Base-by-base conservation (phyloP, 2,113 vertebrate species). In the Calyptomena viridis region DNA sequence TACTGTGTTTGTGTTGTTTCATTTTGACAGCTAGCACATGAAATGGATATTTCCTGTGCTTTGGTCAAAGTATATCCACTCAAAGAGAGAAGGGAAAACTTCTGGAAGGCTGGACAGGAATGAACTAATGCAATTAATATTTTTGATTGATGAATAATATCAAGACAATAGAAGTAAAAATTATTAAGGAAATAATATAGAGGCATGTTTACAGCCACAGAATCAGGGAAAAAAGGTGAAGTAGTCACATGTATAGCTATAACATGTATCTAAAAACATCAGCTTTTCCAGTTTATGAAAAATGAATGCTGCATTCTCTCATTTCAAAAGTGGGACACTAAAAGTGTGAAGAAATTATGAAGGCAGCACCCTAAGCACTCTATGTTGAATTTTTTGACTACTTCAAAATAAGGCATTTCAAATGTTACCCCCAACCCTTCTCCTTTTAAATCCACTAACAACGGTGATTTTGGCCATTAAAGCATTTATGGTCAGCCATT, bases 91-190 rank as follows among this genome's bases (percentile, higher is more conserved):
- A 90, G 59, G 46, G 31, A 90, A 86, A 79, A 77, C 52, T 93
- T 77, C 53, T 83, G 62, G 64, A 81, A 52, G 78, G 33, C 22
- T 21, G 17, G 92, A 67, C 35, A 76, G 49, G 49, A 93, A 77
- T 31, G 16, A 94, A 78, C 10, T 78, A 93, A 89, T 49, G 67
- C 30, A 96, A 93, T 94, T 87, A 95, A 74, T 83, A 90, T 94
- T 91, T 96, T 81, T 96, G 86, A 94, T 88, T 73, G 78, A 94
- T 91, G 47, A 84, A 78, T 86, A 63, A 46, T 78, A 79, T 76
- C 74, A 96, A 87, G 40, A 53, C 30, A 85, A 39, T 35, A 56
- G 37, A 91, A 63, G 44, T 25, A 94, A 94, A 95, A 94, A 86
- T 30, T 76, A 68, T 33, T 81, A 72, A 73, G 73, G 74, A 76